Conservation (phyloP, 1,140 invertebrate species). For the Rhagoletis pomonella region DNA sequence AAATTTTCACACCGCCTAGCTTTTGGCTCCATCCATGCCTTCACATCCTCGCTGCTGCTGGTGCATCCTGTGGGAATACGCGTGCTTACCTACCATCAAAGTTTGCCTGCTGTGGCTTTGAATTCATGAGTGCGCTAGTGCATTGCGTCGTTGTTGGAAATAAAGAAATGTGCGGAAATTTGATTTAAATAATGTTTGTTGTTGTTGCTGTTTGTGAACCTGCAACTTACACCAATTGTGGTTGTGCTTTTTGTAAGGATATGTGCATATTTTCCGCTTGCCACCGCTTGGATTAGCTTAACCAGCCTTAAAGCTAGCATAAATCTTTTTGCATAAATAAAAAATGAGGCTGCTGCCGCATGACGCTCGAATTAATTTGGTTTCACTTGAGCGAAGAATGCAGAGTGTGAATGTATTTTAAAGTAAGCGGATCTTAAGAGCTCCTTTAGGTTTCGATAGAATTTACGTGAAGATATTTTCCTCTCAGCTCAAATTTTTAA, state of each 20-base stretch:
- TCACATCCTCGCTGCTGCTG: background rate
- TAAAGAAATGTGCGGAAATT: conserved; percentile 72
- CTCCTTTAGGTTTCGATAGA: no score
- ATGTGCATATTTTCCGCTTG: conserved; percentile 38
- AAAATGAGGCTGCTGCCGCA: conserved; percentile 16
- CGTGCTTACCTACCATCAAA: background rate
- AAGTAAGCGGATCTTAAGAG: no score
- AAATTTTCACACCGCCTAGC: conserved; percentile 23
- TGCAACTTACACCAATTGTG: conserved; percentile 51
- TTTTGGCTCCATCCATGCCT: background rate
- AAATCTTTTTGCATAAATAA: conserved; percentile 54
- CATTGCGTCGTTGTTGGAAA: conserved; percentile 29
- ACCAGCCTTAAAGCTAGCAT: conserved; percentile 55
- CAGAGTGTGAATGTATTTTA: no score
- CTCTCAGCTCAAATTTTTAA: no score
- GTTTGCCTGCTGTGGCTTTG: conserved; percentile 32
- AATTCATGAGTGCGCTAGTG: conserved; percentile 45
- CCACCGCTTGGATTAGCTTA: conserved; percentile 53
- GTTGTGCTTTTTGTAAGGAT: conserved; percentile 33
- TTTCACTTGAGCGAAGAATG: conserved; percentile 1
- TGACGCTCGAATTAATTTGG: conserved; percentile 38
- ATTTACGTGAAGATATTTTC: no score
- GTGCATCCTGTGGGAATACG: conserved; percentile 53
- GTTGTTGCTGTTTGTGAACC: conserved; percentile 21
- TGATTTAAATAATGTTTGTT: conserved; percentile 68